Evolutionary conservation across 2,113 vertebrate genomes (phyloP).

Genomic region (Gadus macrocephalus): DNA sequence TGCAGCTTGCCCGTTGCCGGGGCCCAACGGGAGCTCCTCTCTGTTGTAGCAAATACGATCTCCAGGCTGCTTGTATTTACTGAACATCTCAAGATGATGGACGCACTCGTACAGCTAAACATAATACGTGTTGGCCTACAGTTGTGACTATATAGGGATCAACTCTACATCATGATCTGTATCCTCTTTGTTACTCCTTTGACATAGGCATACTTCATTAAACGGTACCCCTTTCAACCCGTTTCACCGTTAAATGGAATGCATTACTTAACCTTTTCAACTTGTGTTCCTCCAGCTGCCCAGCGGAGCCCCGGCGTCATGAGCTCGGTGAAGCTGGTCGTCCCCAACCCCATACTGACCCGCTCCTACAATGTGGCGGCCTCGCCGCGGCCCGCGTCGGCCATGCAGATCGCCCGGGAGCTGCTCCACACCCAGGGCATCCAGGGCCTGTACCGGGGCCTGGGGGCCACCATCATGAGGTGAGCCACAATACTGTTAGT

Average conservation of each 20-base stretch:
- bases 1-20: too few species aligned
- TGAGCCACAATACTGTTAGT: constrained; percentile 23
- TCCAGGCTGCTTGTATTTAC: background rate
- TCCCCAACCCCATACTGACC: constrained; percentile 62
- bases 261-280: background rate
- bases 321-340: constrained; percentile 61
- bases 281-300: constrained; percentile 44
- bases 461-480: constrained; percentile 79
- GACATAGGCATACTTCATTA: too few species aligned
- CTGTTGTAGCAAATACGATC: too few species aligned
- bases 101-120: too few species aligned
- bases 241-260: background rate
- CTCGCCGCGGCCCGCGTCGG: constrained; percentile 59
- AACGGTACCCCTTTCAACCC: too few species aligned
- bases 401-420: constrained; percentile 74
- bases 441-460: constrained; percentile 76
- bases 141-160: too few species aligned
- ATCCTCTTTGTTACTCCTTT: too few species aligned
- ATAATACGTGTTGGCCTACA: too few species aligned
- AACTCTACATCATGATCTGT: background rate
- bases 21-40: background rate
- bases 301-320: constrained; percentile 66
- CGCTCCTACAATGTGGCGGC: constrained; percentile 69
- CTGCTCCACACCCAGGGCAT: constrained; percentile 72
- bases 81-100: background rate